Conservation (phyloP, 2,113 vertebrate genomes). For the Forbesichthys papilliferus region DNA sequence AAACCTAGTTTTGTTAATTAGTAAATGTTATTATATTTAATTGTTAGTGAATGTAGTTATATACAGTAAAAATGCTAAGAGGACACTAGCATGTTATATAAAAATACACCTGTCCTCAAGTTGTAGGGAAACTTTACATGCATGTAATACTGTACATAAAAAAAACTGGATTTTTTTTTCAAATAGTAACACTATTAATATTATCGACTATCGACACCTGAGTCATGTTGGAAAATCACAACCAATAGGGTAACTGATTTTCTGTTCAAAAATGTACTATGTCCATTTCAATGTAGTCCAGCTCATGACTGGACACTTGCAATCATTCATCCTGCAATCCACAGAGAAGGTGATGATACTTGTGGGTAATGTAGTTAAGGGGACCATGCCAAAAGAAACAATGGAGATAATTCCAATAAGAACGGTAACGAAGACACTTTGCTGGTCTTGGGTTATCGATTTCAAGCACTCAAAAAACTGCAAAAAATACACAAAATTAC, state of each 20-base stretch:
- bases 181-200: too few species aligned
- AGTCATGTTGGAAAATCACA: too few species aligned
- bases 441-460: conserved; percentile 88
- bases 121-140: too few species aligned
- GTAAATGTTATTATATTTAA: neutral
- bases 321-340: conserved; percentile 86
- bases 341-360: conserved; percentile 87
- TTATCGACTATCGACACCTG: too few species aligned
- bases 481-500: conserved; percentile 22
- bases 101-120: neutral
- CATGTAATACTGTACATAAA: too few species aligned
- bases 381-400: conserved; percentile 81
- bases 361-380: conserved; percentile 84
- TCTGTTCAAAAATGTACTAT: too few species aligned
- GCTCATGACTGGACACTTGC: neutral
- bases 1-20: neutral
- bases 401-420: conserved; percentile 83
- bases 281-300: too few species aligned
- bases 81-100: neutral
- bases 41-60: neutral
- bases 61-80: neutral
- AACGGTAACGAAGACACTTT: conserved; percentile 80
- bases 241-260: too few species aligned
- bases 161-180: too few species aligned
- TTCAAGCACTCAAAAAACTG: conserved; percentile 90